Evolutionary conservation across 2,113 vertebrate genomes (phyloP).

Genomic region (Kryptolebias marmoratus): DNA sequence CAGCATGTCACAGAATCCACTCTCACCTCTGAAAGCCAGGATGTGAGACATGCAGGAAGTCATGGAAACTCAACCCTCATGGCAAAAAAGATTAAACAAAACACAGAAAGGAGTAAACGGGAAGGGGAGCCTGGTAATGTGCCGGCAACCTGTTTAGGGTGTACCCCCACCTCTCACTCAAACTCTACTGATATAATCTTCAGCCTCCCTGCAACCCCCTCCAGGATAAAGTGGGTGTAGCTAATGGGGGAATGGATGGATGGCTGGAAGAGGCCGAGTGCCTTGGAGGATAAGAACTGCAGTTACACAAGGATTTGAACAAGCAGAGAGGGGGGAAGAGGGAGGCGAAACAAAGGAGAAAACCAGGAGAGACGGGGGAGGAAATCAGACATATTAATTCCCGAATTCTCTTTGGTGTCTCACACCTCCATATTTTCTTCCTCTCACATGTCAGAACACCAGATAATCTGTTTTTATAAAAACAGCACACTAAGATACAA

Average conservation of each 20-base stretch:
- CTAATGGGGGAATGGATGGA: conserved; percentile 11
- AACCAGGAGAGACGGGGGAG: not conserved
- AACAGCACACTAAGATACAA: conserved; percentile 3
- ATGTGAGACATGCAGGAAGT: conserved; percentile 15
- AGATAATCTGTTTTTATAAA: conserved; percentile 45
- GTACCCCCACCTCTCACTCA: not conserved
- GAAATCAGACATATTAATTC: conserved; percentile 14
- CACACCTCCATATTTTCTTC: conserved; percentile 28
- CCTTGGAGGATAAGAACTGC: conserved; percentile 5
- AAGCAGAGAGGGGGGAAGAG: conserved; percentile 16
- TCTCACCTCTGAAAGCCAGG: conserved; percentile 28
- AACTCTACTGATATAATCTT: not conserved
- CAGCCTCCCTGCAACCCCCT: not conserved
- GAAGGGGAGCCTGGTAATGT: not conserved
- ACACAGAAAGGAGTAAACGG: not conserved
- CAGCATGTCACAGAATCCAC: conserved; percentile 22
- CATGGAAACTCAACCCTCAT: not conserved
- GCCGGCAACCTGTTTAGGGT: not conserved
- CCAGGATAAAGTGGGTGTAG: conserved; percentile 6
- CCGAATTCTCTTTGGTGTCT: conserved; percentile 18
- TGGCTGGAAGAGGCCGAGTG: not conserved
- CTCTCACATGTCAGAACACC: conserved; percentile 53
- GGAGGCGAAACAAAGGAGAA: conserved; percentile 1
- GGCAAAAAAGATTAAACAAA: conserved; percentile 10
- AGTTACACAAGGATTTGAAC: conserved; percentile 20